These are phyloP conservation scores for Nyctibius bracteatus DNA, from an alignment of 2,113 vertebrate species.

Conservation along the genomic window DNA sequence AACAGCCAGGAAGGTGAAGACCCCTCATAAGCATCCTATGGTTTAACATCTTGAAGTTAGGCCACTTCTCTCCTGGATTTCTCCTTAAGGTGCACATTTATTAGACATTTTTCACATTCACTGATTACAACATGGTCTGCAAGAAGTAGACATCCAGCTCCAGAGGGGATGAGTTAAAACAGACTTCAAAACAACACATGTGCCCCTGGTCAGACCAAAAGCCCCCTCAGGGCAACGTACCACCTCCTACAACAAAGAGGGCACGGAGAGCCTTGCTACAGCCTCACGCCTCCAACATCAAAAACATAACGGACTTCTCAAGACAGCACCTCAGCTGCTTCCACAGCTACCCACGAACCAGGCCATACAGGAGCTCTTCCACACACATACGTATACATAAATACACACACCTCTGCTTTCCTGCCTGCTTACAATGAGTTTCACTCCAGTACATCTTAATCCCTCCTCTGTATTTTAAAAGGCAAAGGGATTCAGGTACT, in stretches of 20 bases:
- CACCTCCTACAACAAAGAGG: not conserved
- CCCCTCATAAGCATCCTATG: not conserved
- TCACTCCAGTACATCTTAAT: not conserved
- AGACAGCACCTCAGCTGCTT: not conserved
- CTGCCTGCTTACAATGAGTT: not conserved
- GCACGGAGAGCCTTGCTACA: not conserved
- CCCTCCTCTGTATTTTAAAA: not conserved
- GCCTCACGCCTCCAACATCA: not conserved
- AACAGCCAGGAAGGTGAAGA: not conserved
- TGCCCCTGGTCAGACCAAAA: not conserved
- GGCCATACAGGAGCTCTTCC: accelerated
- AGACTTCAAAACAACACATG: not conserved
- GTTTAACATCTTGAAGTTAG: not conserved
- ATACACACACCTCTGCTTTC: not conserved
- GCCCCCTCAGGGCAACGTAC: accelerated
- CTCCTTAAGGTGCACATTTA: not conserved
- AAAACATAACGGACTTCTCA: accelerated
- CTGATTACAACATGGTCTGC: accelerated
- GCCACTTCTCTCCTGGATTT: not conserved
- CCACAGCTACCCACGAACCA: not conserved
- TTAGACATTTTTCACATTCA: not conserved
- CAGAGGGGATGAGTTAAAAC: not conserved
- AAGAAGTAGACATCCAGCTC: not conserved
- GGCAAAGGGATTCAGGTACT: accelerated
- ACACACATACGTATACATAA: accelerated